Evolutionary conservation across 2,113 vertebrate species (phyloP), one percentile per base, ranked within the genome.

Genomic region (Platichthys stellatus): DNA sequence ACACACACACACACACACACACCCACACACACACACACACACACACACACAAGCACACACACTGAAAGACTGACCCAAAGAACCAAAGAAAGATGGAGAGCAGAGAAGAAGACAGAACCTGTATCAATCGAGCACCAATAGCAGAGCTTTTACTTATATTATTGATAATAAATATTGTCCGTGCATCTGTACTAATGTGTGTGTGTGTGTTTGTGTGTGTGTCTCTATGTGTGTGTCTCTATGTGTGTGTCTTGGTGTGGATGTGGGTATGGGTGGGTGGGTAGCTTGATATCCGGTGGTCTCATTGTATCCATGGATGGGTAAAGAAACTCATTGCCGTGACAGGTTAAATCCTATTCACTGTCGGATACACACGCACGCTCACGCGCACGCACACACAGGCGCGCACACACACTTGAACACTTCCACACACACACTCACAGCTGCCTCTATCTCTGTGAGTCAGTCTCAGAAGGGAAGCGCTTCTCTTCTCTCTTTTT

Each of bases 321-420:
- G 91, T 88, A 92, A 93, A 92, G 92, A 92, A 93, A 93, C 88
- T 92, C 92, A 92, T 92, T 90, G 92, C 78, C 87, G 91, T 93
- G 91, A 93, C 92, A 88, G 88, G 91, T 92, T 93, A 93, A 93
- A 92, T 91, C 92, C 92, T 83, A 90, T 93, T 92, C 91, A 92
- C 84, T 81, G 86, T 84, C 20, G 80, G 85, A 90, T 69, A 83
- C 86, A 74, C 76, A 24, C 75, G 73, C 76, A 64, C 64, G 58
- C 75, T 59, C 80, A 47, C 68, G 15, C 72, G 66, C 79, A 69
- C 74, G 51, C 68, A 70, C 70, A 72, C 57, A 51, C 65, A 57
- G 28, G 54, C 66, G 38, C 70, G 51, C 49, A 57, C 62, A 57
- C 62, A 23, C 54, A 57, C 54, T 12, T 3, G 8, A 20, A 54